These are phyloP conservation scores for Lamprologus ornatipinnis DNA, from an alignment of 2,113 vertebrate genomes.

Conservation along the genomic window DNA sequence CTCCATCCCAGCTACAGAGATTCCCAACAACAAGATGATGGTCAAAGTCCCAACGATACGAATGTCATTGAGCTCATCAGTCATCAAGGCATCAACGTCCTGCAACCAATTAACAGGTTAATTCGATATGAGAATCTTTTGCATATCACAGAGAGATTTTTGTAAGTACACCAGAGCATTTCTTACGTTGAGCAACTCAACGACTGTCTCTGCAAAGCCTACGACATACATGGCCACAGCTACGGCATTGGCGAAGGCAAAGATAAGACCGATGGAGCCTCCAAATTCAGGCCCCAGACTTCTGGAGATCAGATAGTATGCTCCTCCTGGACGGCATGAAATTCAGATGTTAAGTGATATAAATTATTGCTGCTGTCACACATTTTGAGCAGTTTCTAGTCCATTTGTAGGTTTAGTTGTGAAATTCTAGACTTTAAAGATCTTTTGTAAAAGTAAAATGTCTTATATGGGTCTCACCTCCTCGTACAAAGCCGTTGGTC, in stretches of 20 bases:
- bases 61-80: constrained; percentile 90
- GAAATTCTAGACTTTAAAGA: accelerated
- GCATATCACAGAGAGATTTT: accelerated
- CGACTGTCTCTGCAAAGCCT: constrained; percentile 96
- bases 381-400: background rate
- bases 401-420: background rate
- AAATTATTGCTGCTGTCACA: background rate
- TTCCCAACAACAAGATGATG: constrained; percentile 85
- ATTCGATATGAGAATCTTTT: accelerated
- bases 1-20: constrained; percentile 97
- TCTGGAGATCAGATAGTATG: constrained; percentile 96
- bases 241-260: constrained; percentile 95
- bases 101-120: constrained; percentile 35
- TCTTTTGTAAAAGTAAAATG: background rate
- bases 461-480: constrained; percentile 74
- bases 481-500: constrained; percentile 94
- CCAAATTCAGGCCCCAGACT: constrained; percentile 96
- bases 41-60: constrained; percentile 95
- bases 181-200: constrained; percentile 87
- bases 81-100: constrained; percentile 86
- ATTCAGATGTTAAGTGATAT: background rate
- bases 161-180: accelerated
- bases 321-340: constrained; percentile 70
- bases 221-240: constrained; percentile 99
- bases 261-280: constrained; percentile 93